phyloP scores from a whole-genome alignment of 2,797 vertebrate species.

The Amblyraja radiata region DNA sequence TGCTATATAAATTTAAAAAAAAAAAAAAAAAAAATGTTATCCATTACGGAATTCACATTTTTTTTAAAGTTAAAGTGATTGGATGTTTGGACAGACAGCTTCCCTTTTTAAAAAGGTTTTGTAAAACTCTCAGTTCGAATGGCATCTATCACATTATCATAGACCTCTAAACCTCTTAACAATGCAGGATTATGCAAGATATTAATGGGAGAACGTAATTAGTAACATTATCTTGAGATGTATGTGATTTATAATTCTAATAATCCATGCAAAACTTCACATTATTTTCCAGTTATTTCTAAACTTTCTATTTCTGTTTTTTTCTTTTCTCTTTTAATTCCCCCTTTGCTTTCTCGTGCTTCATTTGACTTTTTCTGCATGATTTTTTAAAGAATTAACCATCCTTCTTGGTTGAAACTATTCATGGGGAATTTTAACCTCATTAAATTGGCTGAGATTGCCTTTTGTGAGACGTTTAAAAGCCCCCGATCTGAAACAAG shows the following conservation, averaged over 20 bases:
- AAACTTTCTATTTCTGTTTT: neutral
- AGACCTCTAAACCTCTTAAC: neutral
- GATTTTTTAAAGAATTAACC: neutral
- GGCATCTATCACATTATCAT: neutral
- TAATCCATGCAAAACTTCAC: neutral
- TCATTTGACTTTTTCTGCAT: neutral
- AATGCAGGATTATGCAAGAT: neutral
- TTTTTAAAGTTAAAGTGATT: neutral
- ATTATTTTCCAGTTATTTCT: neutral
- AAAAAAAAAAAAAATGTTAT: too few relatives aligned
- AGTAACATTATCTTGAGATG: neutral
- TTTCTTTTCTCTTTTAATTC: neutral
- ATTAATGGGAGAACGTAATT: neutral
- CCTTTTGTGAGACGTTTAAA: too few relatives aligned
- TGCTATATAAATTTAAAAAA: too few relatives aligned
- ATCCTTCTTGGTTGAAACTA: neutral
- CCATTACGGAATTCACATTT: neutral
- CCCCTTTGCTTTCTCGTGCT: neutral
- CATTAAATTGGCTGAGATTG: too few relatives aligned
- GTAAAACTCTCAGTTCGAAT: neutral
- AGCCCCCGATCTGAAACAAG: too few relatives aligned
- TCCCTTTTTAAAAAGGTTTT: neutral
- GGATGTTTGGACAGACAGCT: neutral
- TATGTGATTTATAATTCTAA: neutral
- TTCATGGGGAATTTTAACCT: too few relatives aligned